Evolutionary conservation across 1,140 invertebrate genomes (phyloP).

Genomic region (Lysiphlebus fabarum): DNA sequence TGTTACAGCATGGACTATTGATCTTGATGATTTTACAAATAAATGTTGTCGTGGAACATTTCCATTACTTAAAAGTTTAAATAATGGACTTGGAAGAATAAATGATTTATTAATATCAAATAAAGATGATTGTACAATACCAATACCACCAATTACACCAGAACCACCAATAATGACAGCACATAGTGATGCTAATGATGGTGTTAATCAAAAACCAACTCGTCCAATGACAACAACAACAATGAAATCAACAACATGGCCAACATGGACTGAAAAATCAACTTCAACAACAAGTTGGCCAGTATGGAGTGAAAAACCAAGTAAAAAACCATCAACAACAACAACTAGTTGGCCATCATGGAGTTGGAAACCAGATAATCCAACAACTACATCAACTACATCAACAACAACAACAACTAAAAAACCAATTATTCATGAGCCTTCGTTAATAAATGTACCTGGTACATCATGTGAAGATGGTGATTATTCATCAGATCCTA

Average conservation of each 20-base stretch:
- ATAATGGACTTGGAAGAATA: conserved; percentile 63
- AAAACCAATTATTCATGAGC: background rate
- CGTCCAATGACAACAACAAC: conserved; percentile 46
- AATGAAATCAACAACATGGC: conserved; percentile 37
- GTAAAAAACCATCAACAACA: conserved; percentile 38
- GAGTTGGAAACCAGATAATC: conserved; percentile 32
- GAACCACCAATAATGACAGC: conserved; percentile 68
- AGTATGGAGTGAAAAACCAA: conserved; percentile 40
- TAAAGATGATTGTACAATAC: conserved; percentile 62
- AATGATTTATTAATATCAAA: conserved; percentile 41
- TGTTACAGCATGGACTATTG: conserved; percentile 85
- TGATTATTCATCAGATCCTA: conserved; percentile 64
- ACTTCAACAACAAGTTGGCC: conserved; percentile 46
- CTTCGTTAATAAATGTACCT: conserved; percentile 21
- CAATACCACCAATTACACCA: conserved; percentile 67
- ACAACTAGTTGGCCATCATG: conserved; percentile 40
- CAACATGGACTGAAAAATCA: conserved; percentile 43
- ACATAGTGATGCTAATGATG: conserved; percentile 43
- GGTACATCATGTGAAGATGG: conserved; percentile 60
- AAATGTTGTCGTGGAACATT: conserved; percentile 73
- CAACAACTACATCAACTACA: conserved; percentile 23
- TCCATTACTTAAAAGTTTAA: conserved; percentile 71
- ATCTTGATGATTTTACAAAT: conserved; percentile 86
- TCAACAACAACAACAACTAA: conserved; percentile 35
- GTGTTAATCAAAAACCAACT: conserved; percentile 35